phyloP scores from a whole-genome alignment of 2,888 invertebrate genomes.

The Podabrus alpinus region DNA sequence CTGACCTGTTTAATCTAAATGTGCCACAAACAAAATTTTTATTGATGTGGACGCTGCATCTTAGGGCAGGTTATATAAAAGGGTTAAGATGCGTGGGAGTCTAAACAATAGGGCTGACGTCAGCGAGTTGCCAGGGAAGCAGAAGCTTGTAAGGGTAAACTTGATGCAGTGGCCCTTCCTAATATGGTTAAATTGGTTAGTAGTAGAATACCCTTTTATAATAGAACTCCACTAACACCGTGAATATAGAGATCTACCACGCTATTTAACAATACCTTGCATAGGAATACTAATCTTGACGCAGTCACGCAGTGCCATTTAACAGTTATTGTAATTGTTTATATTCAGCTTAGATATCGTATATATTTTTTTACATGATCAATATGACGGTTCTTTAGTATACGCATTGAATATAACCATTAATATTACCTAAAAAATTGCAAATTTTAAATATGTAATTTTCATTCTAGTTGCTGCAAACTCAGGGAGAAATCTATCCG shows the following conservation, averaged over 20 bases:
- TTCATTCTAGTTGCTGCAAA: neutral
- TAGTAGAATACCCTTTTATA: neutral
- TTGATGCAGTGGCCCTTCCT: constrained; percentile 21
- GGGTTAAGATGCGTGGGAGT: constrained; percentile 58
- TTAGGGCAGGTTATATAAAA: constrained; percentile 29
- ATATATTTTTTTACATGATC: neutral
- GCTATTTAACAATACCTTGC: neutral
- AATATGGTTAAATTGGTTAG: neutral
- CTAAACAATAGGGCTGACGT: constrained; percentile 59
- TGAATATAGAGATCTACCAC: neutral
- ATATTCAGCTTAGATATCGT: neutral
- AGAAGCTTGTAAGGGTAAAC: constrained; percentile 25
- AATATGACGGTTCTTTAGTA: neutral
- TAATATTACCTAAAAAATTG: no score
- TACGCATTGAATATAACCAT: no score
- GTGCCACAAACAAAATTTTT: constrained; percentile 18
- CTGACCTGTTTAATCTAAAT: constrained; percentile 21
- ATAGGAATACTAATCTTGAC: neutral
- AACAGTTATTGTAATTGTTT: neutral
- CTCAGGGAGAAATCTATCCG: constrained; percentile 13
- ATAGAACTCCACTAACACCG: neutral
- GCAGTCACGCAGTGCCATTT: neutral
- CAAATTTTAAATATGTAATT: neutral
- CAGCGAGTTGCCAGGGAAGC: constrained; percentile 35
- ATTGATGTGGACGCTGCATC: constrained; percentile 26